Evolutionary conservation across 1,140 invertebrate species (phyloP).

Genomic region (Andrena cerasifolii): DNA sequence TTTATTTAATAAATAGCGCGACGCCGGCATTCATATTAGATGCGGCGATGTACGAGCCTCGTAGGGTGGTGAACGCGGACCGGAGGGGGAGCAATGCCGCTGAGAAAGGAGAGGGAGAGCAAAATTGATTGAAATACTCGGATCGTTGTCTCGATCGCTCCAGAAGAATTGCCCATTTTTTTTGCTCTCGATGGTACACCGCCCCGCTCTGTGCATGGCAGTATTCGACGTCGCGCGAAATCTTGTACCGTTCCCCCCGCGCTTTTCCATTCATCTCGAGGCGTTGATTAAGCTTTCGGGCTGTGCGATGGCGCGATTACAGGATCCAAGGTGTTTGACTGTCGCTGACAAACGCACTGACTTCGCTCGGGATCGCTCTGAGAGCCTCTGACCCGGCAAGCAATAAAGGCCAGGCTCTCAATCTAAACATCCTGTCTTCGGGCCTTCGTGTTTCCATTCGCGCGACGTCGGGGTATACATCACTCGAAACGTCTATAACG

Average conservation of each 20-base stretch:
- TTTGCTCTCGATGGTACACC: neutral
- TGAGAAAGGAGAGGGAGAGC: neutral
- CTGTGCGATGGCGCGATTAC: neutral
- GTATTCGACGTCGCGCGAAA: neutral
- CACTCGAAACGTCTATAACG: conserved; percentile 24
- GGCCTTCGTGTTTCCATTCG: conserved; percentile 43
- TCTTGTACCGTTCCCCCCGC: too few species aligned
- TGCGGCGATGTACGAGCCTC: neutral
- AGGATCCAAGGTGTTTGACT: neutral
- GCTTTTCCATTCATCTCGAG: too few species aligned
- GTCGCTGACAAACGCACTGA: neutral
- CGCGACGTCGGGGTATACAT: conserved; percentile 40
- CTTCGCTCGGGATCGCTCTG: neutral
- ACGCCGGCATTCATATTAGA: conserved; percentile 58
- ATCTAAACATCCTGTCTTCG: conserved; percentile 68
- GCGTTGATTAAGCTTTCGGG: neutral
- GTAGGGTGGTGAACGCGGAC: neutral
- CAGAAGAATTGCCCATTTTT: neutral
- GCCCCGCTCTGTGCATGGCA: neutral
- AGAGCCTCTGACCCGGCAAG: conserved; percentile 34
- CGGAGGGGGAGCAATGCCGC: neutral
- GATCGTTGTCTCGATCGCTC: neutral
- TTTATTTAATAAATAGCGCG: conserved; percentile 68
- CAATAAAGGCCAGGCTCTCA: conserved; percentile 64
- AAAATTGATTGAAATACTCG: conserved; percentile 30